Evolutionary conservation across 2,888 invertebrate species (phyloP), one percentile per base, ranked within the genome.

Genomic region (Tyria jacobaeae): DNA sequence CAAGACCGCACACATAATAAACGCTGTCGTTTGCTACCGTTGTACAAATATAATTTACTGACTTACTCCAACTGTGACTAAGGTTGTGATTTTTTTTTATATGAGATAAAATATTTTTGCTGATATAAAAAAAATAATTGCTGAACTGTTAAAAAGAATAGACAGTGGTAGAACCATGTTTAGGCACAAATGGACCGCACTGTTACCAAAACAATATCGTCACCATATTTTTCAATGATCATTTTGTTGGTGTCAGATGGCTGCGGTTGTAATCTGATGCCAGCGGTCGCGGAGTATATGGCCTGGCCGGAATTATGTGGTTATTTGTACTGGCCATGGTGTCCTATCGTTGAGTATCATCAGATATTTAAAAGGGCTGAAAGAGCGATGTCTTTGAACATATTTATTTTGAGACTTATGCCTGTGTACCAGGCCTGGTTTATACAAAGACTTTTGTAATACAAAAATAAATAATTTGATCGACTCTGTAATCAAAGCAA

Each of bases 241-340:
- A 27, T 51, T 72, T 64, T 59, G 41, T 47, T 51, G 57, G 64
- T 78, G 68, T 78, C 64, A 35, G n/a, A 53, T 74, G 27, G 62
- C 67, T 78, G 78, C 55, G 80, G 80, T 76, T n/a, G 80, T 56
- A 78, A 78, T 41, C 5, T 56, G 65, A 78, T 57, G 39, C 73
- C 49, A 27, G 61, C 39, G 71, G 71, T 73, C 54, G 39, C 49
- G 2, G 44, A 51, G 15, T 49, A 59, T 61, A 62, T 60, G 39
- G 52, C 12, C 59, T 62, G 66, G 27, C 76, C 71, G 80, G 79
- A 80, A 73, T 78, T 66, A 71, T 79, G 79, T 60, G 79, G 79
- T 79, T 53, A 57, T 57, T 25, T 60, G 55, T 65, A 68, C 64
- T 24, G 14, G 12, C 9, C 48, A 49, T 37, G 57, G 27, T 50